These are phyloP conservation scores for Pheosia gnoma DNA, from an alignment of 2,888 invertebrate genomes.

Conservation along the genomic window DNA sequence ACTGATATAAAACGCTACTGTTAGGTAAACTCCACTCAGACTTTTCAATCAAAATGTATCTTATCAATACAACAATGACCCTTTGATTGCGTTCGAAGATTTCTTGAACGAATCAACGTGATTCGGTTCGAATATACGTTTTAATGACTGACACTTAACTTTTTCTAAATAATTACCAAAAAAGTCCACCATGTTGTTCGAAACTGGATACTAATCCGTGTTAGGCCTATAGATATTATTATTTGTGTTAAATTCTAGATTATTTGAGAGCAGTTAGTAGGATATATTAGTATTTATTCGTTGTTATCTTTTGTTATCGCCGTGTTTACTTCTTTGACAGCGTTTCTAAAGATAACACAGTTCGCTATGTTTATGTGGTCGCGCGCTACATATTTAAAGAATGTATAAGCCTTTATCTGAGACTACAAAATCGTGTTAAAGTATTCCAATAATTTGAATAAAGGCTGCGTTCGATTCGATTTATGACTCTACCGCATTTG, in stretches of 20 bases:
- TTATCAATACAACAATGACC: constrained; percentile 60
- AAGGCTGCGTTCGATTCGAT: constrained; percentile 3
- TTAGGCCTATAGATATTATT: neutral
- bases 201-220: too few species aligned
- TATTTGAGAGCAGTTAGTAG: constrained; percentile 15
- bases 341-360: constrained; percentile 63
- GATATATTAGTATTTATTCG: constrained; percentile 26
- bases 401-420: neutral
- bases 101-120: constrained; percentile 17
- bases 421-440: constrained; percentile 9
- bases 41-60: constrained; percentile 48
- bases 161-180: neutral
- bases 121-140: constrained; percentile 16
- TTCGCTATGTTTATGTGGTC: constrained; percentile 28
- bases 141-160: constrained; percentile 15
- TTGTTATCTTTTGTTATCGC: constrained; percentile 54
- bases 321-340: constrained; percentile 66
- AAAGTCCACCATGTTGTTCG: neutral
- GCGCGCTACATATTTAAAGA: constrained; percentile 4
- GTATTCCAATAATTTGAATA: constrained; percentile 1
- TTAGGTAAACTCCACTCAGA: constrained; percentile 31
- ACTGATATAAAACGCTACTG: constrained; percentile 10
- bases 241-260: constrained; percentile 11
- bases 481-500: too few species aligned
- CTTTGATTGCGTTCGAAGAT: constrained; percentile 42